Conservation (phyloP, 2,113 vertebrate genomes). For the Salvelinus fontinalis region DNA sequence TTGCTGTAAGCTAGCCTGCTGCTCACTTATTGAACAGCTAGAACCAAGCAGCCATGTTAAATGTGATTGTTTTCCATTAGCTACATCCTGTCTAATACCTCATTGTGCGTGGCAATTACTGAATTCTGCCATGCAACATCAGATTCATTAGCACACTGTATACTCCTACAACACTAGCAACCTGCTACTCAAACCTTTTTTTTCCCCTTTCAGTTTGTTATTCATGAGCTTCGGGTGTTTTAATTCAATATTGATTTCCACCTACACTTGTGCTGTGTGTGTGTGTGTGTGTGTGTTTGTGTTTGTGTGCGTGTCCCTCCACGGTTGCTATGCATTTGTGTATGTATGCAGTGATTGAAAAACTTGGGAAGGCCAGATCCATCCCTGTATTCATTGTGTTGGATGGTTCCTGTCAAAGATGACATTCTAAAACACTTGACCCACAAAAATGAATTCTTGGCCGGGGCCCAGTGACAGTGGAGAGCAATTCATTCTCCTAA, state of each 20-base stretch:
- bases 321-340: constrained; percentile 53
- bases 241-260: constrained; percentile 74
- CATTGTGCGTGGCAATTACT: constrained; percentile 80
- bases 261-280: constrained; percentile 49
- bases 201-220: constrained; percentile 46
- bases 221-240: constrained; percentile 67
- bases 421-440: constrained; percentile 78
- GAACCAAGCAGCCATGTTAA: constrained; percentile 89
- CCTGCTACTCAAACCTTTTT: constrained; percentile 29
- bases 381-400: constrained; percentile 71
- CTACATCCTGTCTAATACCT: constrained; percentile 84
- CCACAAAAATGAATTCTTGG: constrained; percentile 78
- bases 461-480: constrained; percentile 71
- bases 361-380: constrained; percentile 58
- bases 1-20: constrained; percentile 92
- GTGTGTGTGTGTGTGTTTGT: background rate
- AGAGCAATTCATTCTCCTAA: constrained; percentile 76
- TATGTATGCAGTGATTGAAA: constrained; percentile 59
- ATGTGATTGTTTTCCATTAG: constrained; percentile 98
- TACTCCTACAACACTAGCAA: constrained; percentile 57
- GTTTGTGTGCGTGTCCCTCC: constrained; percentile 35
- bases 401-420: constrained; percentile 77
- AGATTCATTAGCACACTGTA: constrained; percentile 77
- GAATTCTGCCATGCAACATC: constrained; percentile 77
- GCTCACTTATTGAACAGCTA: constrained; percentile 93